These are phyloP conservation scores for Busseola fusca DNA, from an alignment of 2,888 invertebrate species.

Conservation along the genomic window DNA sequence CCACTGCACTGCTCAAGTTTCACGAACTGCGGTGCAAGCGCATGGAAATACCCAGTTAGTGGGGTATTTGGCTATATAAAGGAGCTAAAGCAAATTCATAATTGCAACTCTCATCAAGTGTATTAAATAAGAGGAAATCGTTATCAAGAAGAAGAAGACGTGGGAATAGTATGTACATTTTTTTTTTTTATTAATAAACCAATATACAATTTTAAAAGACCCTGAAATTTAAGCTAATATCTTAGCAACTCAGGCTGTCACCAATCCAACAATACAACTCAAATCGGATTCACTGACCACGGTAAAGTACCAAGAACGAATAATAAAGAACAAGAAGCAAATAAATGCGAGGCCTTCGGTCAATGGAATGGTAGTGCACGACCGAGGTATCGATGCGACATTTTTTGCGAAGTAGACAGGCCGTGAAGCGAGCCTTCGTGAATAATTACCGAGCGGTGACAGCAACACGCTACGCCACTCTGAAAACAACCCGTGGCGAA, in stretches of 20 bases:
- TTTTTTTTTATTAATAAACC: background rate
- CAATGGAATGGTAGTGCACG: constrained; percentile 60
- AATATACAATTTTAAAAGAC: background rate
- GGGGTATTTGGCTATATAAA: constrained; percentile 63
- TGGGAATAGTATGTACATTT: background rate
- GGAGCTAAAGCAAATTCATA: constrained; percentile 63
- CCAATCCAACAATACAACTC: constrained; percentile 33
- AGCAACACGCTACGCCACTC: constrained; percentile 83
- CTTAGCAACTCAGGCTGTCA: constrained; percentile 21
- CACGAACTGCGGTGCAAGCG: constrained; percentile 60
- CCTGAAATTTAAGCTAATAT: background rate
- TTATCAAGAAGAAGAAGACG: constrained; percentile 13
- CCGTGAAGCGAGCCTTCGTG: constrained; percentile 78
- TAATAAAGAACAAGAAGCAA: constrained; percentile 45
- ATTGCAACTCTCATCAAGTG: constrained; percentile 9
- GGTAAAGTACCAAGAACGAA: constrained; percentile 22
- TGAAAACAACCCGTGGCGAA: constrained; percentile 83
- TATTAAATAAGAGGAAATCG: background rate
- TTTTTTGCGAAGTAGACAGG: constrained; percentile 76
- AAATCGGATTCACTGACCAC: constrained; percentile 47
- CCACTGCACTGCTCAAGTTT: constrained; percentile 63
- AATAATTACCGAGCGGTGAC: constrained; percentile 86
- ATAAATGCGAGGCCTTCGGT: constrained; percentile 34
- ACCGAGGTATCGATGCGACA: constrained; percentile 62
- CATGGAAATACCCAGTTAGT: constrained; percentile 69